Evolutionary conservation across 2,797 vertebrate genomes (phyloP).

Genomic region (Semaprochilodus insignis): DNA sequence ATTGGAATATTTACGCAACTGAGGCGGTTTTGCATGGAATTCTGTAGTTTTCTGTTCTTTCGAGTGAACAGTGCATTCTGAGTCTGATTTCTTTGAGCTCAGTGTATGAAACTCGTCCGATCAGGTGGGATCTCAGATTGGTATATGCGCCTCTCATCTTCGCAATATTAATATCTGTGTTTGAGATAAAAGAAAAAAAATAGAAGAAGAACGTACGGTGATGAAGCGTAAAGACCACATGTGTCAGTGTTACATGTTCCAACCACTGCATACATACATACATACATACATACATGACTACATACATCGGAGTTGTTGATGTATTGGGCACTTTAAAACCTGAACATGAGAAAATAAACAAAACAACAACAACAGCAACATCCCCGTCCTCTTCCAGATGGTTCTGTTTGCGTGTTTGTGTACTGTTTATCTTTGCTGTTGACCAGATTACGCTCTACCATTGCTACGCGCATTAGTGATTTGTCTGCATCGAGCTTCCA

Average conservation of each 20-base stretch:
- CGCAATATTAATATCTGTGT: slow-evolving; percentile 67
- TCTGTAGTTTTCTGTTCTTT: slow-evolving; percentile 37
- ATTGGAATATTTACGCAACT: slow-evolving; percentile 51
- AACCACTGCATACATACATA: slow-evolving; percentile 61
- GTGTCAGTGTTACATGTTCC: slow-evolving; percentile 68
- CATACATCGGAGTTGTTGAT: slow-evolving; percentile 53
- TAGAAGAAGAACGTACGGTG: slow-evolving; percentile 23
- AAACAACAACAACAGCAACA: slow-evolving; percentile 7
- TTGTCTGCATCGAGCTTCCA: slow-evolving; percentile 67
- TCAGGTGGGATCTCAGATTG: slow-evolving; percentile 41
- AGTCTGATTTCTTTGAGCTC: slow-evolving; percentile 49
- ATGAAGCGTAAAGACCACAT: slow-evolving; percentile 52
- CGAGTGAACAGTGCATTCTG: slow-evolving; percentile 43
- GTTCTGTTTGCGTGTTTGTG: slow-evolving; percentile 67
- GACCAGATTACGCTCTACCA: slow-evolving; percentile 59
- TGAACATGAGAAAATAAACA: slow-evolving; percentile 32
- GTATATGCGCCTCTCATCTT: slow-evolving; percentile 61
- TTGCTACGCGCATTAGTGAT: slow-evolving; percentile 64
- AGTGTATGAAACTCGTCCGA: slow-evolving; percentile 44
- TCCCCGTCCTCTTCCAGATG: slow-evolving; percentile 59
- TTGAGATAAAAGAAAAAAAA: slow-evolving; percentile 40
- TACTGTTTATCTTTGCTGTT: slow-evolving; percentile 67
- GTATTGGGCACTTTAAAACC: slow-evolving; percentile 67
- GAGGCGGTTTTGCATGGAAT: slow-evolving; percentile 53
- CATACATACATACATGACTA: slow-evolving; percentile 16